Evolutionary conservation across 30 jellyfish, hydroid and myxozoan genomes (phyloP).

Genomic region (Catostylus mosaicus): DNA sequence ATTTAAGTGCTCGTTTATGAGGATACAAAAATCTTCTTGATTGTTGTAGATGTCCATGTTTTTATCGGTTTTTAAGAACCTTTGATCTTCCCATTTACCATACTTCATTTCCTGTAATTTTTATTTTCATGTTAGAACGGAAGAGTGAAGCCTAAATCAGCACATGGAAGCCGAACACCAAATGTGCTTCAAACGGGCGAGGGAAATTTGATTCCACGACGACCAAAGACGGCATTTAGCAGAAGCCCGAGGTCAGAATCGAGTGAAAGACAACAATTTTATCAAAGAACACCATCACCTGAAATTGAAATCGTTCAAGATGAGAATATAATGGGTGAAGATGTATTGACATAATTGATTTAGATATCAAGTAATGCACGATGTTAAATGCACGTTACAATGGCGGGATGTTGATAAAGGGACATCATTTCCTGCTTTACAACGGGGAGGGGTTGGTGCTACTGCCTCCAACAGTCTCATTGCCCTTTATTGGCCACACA

Average conservation of each 20-base stretch:
- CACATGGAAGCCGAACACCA: slow-evolving; percentile 49
- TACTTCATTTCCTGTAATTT: no score
- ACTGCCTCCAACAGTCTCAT: no score
- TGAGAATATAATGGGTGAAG: background rate
- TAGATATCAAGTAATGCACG: no score
- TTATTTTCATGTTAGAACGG: slow-evolving; percentile 1
- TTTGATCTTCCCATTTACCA: no score
- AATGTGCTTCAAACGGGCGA: slow-evolving; percentile 18
- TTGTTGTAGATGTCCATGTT: no score
- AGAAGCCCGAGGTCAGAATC: slow-evolving; percentile 32
- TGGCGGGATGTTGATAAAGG: background rate
- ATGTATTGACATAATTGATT: background rate
- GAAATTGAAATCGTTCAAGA: background rate
- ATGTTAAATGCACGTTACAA: no score
- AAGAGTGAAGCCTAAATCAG: slow-evolving; percentile 47
- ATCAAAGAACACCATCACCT: slow-evolving; percentile 21
- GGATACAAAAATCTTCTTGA: no score
- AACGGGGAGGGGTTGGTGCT: no score
- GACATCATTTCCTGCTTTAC: no score
- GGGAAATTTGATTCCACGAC: slow-evolving; percentile 28
- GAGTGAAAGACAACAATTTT: slow-evolving; percentile 11
- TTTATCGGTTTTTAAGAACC: no score
- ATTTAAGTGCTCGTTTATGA: no score
- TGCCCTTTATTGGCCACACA: no score
- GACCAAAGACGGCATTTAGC: slow-evolving; percentile 38